Evolutionary conservation across 35 echinoderm and acorn worm genomes (phyloP).

Genomic region (Ptychodera flava): DNA sequence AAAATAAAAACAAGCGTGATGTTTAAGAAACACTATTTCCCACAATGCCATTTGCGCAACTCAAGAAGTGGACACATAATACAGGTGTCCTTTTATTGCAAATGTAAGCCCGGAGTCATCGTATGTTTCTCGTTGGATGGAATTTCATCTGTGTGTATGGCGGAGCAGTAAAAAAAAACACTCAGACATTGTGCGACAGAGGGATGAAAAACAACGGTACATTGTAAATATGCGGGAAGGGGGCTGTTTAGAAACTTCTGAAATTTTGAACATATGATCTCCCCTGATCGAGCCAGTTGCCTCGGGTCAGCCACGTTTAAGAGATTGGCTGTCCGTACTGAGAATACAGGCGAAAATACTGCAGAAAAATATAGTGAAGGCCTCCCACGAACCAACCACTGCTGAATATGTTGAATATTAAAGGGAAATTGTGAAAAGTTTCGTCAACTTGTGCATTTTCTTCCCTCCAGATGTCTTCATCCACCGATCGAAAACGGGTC

Average conservation of each 20-base stretch:
- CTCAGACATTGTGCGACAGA: too few species aligned
- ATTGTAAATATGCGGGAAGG: background rate
- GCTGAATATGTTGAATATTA: background rate
- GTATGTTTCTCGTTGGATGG: too few species aligned
- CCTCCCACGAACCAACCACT: background rate
- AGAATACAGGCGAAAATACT: background rate
- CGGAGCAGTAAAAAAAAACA: too few species aligned
- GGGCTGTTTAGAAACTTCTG: too few species aligned
- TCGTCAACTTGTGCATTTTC: background rate
- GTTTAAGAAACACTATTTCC: too few species aligned
- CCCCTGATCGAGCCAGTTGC: background rate
- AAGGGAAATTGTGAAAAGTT: background rate
- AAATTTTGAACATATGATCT: too few species aligned
- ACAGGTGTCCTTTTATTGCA: too few species aligned
- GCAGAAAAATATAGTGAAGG: background rate
- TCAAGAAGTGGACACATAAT: too few species aligned
- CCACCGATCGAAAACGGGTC: background rate
- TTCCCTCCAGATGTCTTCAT: background rate
- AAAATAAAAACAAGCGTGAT: too few species aligned
- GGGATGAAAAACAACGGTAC: background rate
- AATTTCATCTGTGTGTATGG: too few species aligned
- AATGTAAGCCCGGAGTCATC: too few species aligned
- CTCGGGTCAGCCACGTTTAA: background rate
- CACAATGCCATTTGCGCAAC: too few species aligned
- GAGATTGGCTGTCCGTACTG: background rate